Base-by-base conservation (phyloP, 2,113 vertebrate genomes). In the Motacilla alba region DNA sequence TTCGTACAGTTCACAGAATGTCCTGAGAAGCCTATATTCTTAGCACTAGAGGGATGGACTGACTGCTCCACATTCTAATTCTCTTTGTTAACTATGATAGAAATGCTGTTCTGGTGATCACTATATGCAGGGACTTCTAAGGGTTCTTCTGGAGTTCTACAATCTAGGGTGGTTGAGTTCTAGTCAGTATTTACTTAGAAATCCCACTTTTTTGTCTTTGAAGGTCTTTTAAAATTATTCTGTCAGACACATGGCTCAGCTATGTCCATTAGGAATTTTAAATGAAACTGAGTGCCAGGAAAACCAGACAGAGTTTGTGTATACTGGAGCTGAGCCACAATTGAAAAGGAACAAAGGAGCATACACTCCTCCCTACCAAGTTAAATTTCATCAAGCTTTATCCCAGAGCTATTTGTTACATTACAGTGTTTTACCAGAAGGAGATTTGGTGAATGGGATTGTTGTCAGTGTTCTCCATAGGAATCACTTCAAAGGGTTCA, bases 401-500 rank as follows among this genome's bases (percentile, higher is more conserved):
- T 74, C 74, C 69, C 37, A 28, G 76, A 93, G 53, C 27, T 49
- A 35, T 50, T 35, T 68, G 16, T 49, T 72, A 84, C 22, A 70
- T 47, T 64, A 80, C 33, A 90, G 11, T 67, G 15, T n/a, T 74
- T 97, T 96, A 99, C 99, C 98, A 99, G 97, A 99, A 99, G 77
- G 87, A 97, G 85, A 99, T 89, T 20, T 77, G 96, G 74, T 95
- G 84, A 84, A 99, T 98, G 24, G 99, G 98, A 93, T 99, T 99
- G 19, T 97, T 35, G 1, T 99, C 98, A 2, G 98, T 75, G 30
- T 95, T 70, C 31, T 98, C 85, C 56, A 99, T 21, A 50, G 96
- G 91, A 80, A 98, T 95, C 82, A 98, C 98, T 94, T 97, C 97
- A 94, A 99, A 99, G 10, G 99, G 98, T 82, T 99, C 98, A 67